Conservation (phyloP, 2,888 invertebrate species). For the Caenorhabditis virilis region DNA sequence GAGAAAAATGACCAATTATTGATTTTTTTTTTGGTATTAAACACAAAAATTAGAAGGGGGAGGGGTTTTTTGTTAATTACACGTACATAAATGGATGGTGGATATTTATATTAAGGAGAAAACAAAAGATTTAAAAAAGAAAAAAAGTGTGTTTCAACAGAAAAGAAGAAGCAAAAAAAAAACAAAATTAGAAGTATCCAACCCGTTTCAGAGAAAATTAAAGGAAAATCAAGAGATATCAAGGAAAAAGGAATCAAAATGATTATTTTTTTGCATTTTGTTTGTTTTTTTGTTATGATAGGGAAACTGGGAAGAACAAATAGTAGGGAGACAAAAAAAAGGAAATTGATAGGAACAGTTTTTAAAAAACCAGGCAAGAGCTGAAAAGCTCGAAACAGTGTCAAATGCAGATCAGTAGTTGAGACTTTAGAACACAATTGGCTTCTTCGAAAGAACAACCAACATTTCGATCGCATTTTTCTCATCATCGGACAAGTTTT, state of each 20-base stretch:
- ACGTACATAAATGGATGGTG: no score
- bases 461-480: no score
- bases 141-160: neutral
- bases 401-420: neutral
- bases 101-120: no score
- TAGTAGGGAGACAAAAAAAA: neutral
- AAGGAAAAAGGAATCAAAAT: neutral
- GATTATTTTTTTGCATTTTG: neutral
- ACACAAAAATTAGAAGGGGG: no score
- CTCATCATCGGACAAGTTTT: neutral
- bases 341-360: neutral
- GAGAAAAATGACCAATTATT: no score
- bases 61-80: no score
- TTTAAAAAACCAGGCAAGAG: neutral
- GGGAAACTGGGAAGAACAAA: neutral
- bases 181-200: neutral
- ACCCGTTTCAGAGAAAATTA: no score
- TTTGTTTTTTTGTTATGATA: neutral
- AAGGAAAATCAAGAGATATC: no score
- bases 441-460: neutral
- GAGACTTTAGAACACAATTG: neutral
- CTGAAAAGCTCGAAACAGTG: constrained; percentile 1
- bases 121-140: no score
- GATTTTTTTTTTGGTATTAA: no score
- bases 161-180: neutral